Evolutionary conservation across 1,140 invertebrate genomes (phyloP), one percentile per base, ranked within the genome.

Genomic region (Cataglyphis hispanica): DNA sequence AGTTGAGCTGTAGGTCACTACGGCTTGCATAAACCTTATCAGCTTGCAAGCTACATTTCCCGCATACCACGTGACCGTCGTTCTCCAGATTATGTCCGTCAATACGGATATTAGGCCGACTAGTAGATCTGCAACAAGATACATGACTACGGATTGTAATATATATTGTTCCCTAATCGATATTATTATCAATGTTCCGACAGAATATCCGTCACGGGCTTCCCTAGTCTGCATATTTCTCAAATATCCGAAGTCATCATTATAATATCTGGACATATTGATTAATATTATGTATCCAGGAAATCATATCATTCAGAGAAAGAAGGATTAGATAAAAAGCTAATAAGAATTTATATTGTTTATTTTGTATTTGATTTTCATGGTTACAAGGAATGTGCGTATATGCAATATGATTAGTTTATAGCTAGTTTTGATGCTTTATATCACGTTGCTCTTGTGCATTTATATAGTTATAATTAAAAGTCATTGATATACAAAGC

Each of bases 1-100:
- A 0, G 98, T 99, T 1, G 98, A 99, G 6, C 98, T 98, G 93
- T 98, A 99, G 46, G 98, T 98, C 40, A 98, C 98, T 37, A 98
- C 96, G 0, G 96, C 96, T 96, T 98, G 98, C 81, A 97, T 96
- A 93, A 98, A 98, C 91, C 96, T 97, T 91, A 98, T 97, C 85
- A 98, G 94, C 95, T 98, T 99, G 95, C 98, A 99, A 88, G 97
- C 97, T n/a, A 98, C 93, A 92, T 98, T 98, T 10, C 98, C 98
- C 0, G 98, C 97, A 75, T 98, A 95, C 97, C 98, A 98, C 0
- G 97, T 96, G 53, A 98, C 97, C 3, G 98, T 98, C 46, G 97
- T 97, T 92, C 97, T 97, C 97, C 98, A 98, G 58, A 98, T 96
- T 67, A 98, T 98, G 91, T 99, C 98, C 8, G 97, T 98, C 53